Percentiles rank a stretch among this genome's conserved stretches.
phyloP scores from a whole-genome alignment of 2,797 vertebrate genomes.

The Neosilurus mollespiculum region DNA sequence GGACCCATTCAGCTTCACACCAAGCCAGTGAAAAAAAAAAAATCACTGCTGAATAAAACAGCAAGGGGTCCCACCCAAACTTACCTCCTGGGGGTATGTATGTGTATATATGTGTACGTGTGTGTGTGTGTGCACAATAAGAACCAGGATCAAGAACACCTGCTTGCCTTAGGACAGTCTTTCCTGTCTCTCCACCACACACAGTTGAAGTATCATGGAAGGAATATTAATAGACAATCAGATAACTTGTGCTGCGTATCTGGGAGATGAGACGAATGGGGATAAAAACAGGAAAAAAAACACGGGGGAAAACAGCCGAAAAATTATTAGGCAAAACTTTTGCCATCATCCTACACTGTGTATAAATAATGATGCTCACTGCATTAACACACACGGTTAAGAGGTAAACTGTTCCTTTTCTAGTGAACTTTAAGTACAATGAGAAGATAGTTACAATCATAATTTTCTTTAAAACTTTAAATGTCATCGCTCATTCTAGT shows the following conservation, averaged over 20 bases:
- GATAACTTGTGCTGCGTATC: neutral
- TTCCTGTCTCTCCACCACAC: slow-evolving; percentile 19
- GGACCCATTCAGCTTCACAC: slow-evolving; percentile 28
- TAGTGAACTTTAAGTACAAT: too few species aligned
- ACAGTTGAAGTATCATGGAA: slow-evolving; percentile 30
- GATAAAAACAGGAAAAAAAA: neutral
- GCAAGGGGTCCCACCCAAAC: slow-evolving; percentile 21
- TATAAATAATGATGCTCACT: neutral
- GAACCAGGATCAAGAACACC: slow-evolving; percentile 36
- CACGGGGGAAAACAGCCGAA: neutral
- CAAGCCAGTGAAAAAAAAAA: slow-evolving; percentile 10
- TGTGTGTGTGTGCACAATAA: neutral
- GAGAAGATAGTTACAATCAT: neutral
- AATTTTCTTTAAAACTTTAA: neutral
- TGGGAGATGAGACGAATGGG: neutral
- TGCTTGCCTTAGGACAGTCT: slow-evolving; percentile 41
- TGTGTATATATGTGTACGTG: slow-evolving; percentile 5
- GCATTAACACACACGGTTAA: neutral
- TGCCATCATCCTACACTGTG: neutral
- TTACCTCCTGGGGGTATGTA: neutral
- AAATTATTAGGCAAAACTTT: slow-evolving; percentile 2
- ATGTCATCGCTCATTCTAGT: neutral
- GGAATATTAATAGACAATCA: slow-evolving; percentile 32
- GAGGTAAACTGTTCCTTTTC: neutral
- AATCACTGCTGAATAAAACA: slow-evolving; percentile 43